Conservation (phyloP, 2,888 invertebrate species). For the Halictus ligatus region DNA sequence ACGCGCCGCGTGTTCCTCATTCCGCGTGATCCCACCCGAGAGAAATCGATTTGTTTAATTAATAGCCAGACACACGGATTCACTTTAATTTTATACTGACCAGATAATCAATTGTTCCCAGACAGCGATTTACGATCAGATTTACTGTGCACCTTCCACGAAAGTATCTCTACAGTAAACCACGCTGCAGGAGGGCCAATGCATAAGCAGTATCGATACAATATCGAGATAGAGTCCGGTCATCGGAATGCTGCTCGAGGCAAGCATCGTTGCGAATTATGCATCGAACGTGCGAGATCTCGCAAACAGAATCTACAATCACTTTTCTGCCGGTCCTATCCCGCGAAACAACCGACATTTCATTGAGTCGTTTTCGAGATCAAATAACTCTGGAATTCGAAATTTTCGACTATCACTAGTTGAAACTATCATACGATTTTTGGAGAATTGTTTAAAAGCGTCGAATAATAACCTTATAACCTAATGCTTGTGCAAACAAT, state of each 20-base stretch:
- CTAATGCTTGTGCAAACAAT: no score
- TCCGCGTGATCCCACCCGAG: background rate
- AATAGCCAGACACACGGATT: background rate
- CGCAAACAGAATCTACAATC: slow-evolving; percentile 71
- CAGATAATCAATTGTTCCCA: background rate
- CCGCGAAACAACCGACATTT: background rate
- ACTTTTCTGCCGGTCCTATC: slow-evolving; percentile 35
- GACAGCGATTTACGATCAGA: background rate
- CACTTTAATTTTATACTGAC: background rate
- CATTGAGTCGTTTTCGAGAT: background rate
- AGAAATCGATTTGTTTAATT: background rate
- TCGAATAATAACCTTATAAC: no score
- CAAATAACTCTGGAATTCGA: background rate
- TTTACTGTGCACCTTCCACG: slow-evolving; percentile 15
- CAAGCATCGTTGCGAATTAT: slow-evolving; percentile 70
- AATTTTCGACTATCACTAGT: background rate
- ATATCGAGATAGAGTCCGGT: slow-evolving; percentile 53
- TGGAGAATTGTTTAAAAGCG: no score
- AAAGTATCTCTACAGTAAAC: slow-evolving; percentile 43
- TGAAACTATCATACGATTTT: no score
- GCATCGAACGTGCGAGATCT: slow-evolving; percentile 72
- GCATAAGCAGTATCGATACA: slow-evolving; percentile 55
- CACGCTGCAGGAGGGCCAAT: slow-evolving; percentile 35
- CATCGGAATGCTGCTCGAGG: slow-evolving; percentile 46
- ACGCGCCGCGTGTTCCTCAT: no score